A percentile compares a stretch with the other conserved stretches of the same genome.
These are phyloP conservation scores for Peromyscus attwateri DNA, from an alignment of 2,797 vertebrate genomes.

Conservation along the genomic window DNA sequence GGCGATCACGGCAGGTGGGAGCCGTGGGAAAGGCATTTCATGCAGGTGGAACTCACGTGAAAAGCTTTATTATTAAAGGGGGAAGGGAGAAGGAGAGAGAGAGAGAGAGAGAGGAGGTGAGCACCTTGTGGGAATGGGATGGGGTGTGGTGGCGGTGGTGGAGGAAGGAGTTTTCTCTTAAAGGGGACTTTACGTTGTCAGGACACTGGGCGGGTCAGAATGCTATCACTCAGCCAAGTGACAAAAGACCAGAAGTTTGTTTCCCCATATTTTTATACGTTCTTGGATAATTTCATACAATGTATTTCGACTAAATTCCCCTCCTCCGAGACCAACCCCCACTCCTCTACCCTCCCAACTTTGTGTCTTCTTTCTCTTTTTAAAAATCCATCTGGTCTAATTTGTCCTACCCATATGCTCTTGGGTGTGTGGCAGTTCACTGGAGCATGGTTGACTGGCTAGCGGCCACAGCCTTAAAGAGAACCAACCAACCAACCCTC, in stretches of 20 bases:
- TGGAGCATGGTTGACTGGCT: neutral
- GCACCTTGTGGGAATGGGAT: too few relatives aligned
- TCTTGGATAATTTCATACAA: neutral
- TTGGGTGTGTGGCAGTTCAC: neutral
- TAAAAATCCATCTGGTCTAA: neutral
- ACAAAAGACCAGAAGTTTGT: neutral
- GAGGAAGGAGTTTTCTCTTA: too few relatives aligned
- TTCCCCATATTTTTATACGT: neutral
- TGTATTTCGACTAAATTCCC: neutral
- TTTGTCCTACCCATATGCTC: neutral
- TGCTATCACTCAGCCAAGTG: neutral
- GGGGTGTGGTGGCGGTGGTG: too few relatives aligned
- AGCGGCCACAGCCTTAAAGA: neutral
- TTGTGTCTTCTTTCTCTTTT: neutral
- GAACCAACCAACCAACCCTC: neutral
- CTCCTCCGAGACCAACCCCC: neutral
- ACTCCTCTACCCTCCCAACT: too few relatives aligned
- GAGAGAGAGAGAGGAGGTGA: too few relatives aligned
- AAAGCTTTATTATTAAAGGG: too few relatives aligned
- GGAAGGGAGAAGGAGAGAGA: too few relatives aligned
- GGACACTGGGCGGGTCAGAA: too few relatives aligned
- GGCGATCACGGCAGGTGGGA: too few relatives aligned
- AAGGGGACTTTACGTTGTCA: too few relatives aligned
- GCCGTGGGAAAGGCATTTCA: too few relatives aligned
- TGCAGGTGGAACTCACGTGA: too few relatives aligned